phyloP scores from a whole-genome alignment of 2,113 vertebrate species.

The Egretta garzetta region DNA sequence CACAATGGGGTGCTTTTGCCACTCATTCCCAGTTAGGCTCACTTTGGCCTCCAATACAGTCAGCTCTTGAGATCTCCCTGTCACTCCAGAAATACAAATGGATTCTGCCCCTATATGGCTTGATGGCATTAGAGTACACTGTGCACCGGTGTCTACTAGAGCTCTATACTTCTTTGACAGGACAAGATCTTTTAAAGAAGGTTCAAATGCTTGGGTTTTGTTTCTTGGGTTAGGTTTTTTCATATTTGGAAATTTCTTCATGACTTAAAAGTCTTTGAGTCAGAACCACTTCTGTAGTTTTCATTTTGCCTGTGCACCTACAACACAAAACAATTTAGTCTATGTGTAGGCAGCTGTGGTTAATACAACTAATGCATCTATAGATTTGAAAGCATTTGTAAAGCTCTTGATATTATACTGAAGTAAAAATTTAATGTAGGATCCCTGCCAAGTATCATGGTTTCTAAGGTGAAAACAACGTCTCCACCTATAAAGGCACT shows the following conservation, averaged over 20 bases:
- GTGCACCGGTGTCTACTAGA: no score
- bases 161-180: no score
- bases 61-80: no score
- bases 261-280: background rate
- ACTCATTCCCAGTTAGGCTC: no score
- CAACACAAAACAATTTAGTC: background rate
- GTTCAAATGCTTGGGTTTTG: background rate
- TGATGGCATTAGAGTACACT: no score
- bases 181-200: background rate
- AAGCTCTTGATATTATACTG: background rate
- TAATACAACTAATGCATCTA: background rate
- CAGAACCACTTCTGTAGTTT: background rate
- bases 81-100: no score
- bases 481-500: background rate
- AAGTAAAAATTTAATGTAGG: background rate
- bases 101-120: no score
- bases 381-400: background rate
- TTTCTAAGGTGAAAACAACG: background rate
- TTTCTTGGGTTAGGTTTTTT: background rate
- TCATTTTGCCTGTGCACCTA: background rate
- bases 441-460: background rate
- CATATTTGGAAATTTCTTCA: background rate
- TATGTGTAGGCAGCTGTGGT: background rate
- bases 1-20: no score
- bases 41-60: no score